These are phyloP conservation scores for Trisateles emortualis DNA, from an alignment of 2,888 invertebrate species.

Conservation along the genomic window DNA sequence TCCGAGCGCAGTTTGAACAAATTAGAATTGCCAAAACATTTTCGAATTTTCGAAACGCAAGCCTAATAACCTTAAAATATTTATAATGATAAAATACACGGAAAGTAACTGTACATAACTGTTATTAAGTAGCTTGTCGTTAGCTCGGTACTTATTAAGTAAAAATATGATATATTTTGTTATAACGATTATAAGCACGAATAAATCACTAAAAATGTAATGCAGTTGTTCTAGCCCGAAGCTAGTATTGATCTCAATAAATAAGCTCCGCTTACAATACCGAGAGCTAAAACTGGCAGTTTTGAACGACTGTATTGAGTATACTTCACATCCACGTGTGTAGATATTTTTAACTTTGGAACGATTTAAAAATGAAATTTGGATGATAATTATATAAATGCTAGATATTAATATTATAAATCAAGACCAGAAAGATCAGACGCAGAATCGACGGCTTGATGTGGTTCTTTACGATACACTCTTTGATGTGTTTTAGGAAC, in stretches of 20 bases:
- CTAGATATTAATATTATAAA: neutral
- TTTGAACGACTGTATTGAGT: neutral
- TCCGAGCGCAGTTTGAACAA: conserved; percentile 54
- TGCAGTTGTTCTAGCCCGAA: neutral
- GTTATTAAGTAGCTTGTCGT: conserved; percentile 8
- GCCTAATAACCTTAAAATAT: conserved; percentile 17
- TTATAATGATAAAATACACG: conserved; percentile 28
- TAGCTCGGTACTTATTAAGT: conserved; percentile 3
- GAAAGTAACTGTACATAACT: conserved; percentile 23
- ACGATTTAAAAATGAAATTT: neutral
- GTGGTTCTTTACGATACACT: no score
- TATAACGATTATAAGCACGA: neutral
- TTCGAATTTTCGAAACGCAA: conserved; percentile 36
- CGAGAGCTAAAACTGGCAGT: neutral
- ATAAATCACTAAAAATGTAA: neutral
- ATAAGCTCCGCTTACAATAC: neutral
- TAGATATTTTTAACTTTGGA: neutral
- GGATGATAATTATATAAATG: no score
- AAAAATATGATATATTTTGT: conserved; percentile 1
- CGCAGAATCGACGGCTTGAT: no score
- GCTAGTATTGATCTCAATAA: neutral
- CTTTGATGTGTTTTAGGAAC: no score
- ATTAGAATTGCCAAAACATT: conserved; percentile 33
- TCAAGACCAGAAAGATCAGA: neutral
- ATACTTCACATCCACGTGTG: neutral